A percentile compares a stretch with the other conserved stretches of the same genome.
Conservation (phyloP, 23 tunicate species). For the Styela clava region DNA sequence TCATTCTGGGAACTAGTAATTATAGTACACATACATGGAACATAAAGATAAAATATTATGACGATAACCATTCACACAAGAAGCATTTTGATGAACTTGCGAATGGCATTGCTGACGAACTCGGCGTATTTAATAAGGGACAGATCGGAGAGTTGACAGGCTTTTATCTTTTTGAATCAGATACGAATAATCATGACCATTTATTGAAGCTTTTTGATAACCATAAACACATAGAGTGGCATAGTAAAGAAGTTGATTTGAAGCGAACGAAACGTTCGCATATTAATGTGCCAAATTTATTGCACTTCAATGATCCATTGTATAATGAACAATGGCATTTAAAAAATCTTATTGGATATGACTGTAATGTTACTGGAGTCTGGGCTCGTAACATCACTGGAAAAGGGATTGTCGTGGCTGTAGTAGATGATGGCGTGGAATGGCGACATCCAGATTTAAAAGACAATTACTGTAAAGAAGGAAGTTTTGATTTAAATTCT, state of each 20-base stretch:
- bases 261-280: constrained; percentile 37
- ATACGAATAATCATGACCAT: background rate
- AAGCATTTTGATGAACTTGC: constrained; percentile 33
- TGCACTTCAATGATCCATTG: constrained; percentile 55
- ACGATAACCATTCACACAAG: background rate
- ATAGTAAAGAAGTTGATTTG: constrained; percentile 38
- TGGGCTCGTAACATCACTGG: constrained; percentile 85
- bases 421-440: constrained; percentile 98
- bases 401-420: constrained; percentile 85
- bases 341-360: constrained; percentile 37
- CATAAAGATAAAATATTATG: background rate
- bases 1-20: background rate
- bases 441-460: constrained; percentile 91
- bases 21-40: background rate
- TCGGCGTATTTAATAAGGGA: constrained; percentile 47
- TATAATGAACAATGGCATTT: constrained; percentile 91
- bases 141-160: constrained; percentile 84
- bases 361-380: constrained; percentile 92
- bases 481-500: constrained; percentile 87
- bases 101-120: constrained; percentile 29
- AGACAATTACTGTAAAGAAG: constrained; percentile 79
- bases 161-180: constrained; percentile 47
- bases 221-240: constrained; percentile 60
- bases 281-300: background rate
- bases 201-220: background rate